Evolutionary conservation across 1,140 invertebrate genomes (phyloP).

Genomic region (Amyelois transitella): DNA sequence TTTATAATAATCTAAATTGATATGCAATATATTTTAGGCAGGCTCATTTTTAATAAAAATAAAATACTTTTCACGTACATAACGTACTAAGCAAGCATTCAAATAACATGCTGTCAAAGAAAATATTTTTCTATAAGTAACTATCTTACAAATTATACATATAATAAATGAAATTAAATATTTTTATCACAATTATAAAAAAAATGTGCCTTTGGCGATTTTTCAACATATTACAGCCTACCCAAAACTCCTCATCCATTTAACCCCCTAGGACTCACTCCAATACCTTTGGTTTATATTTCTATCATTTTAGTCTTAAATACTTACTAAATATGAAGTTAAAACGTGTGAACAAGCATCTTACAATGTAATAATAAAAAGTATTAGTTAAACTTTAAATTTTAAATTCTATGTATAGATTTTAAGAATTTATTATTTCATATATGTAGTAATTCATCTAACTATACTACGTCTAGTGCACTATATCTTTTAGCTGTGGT

Average conservation of each 20-base stretch:
- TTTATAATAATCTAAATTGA: constrained; percentile 56
- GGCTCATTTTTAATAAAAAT: constrained; percentile 38
- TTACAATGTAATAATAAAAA: constrained; percentile 71
- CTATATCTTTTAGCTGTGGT: constrained; percentile 66
- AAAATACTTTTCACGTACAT: constrained; percentile 7
- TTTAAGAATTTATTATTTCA: constrained; percentile 65
- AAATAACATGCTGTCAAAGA: not conserved
- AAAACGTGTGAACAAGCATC: constrained; percentile 74
- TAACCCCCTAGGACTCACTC: constrained; percentile 46
- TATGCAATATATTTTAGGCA: constrained; percentile 68
- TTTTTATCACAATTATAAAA: constrained; percentile 55
- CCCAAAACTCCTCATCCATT: constrained; percentile 30
- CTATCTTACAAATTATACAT: constrained; percentile 20
- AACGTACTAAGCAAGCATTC: constrained; percentile 8
- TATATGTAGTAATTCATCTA: constrained; percentile 70
- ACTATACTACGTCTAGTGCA: constrained; percentile 69
- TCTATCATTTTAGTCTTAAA: constrained; percentile 47
- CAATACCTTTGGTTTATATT: constrained; percentile 37
- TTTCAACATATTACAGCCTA: constrained; percentile 24
- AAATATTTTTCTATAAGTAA: constrained; percentile 3
- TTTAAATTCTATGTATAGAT: constrained; percentile 72
- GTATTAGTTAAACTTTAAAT: constrained; percentile 71
- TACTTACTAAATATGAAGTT: constrained; percentile 70
- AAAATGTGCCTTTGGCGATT: constrained; percentile 55
- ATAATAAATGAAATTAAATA: constrained; percentile 28